Conservation (phyloP, 92 coral and sea anemone genomes). For the Virgularia gustaviana region DNA sequence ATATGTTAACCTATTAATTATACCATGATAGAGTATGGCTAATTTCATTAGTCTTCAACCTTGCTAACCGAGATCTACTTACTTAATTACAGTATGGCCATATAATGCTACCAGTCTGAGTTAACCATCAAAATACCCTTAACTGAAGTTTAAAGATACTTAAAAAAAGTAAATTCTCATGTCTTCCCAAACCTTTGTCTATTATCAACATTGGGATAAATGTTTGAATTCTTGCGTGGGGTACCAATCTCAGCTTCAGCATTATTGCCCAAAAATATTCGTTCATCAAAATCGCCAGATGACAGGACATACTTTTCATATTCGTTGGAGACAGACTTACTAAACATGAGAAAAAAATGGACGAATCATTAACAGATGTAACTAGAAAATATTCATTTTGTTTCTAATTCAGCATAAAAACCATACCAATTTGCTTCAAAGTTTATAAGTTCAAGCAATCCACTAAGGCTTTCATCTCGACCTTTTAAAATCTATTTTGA, state of each 20-base stretch:
- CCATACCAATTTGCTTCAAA: conserved; percentile 84
- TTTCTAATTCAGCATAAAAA: neutral
- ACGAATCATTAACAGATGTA: neutral
- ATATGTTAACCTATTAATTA: too few relatives aligned
- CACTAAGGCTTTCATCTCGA: conserved; percentile 69
- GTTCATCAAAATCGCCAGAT: conserved; percentile 96
- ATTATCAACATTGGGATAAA: conserved; percentile 65
- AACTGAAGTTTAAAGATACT: too few relatives aligned
- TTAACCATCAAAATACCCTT: too few relatives aligned
- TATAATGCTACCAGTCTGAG: too few relatives aligned
- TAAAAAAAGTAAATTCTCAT: too few relatives aligned
- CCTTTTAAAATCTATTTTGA: conserved; percentile 66
- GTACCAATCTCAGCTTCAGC: conserved; percentile 93
- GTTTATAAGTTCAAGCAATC: conserved; percentile 74
- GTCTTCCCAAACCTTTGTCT: conserved; percentile 79
- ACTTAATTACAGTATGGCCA: too few relatives aligned
- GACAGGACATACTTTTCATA: conserved; percentile 93
- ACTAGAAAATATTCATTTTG: neutral
- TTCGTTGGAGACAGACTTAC: conserved; percentile 68
- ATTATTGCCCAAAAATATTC: conserved; percentile 86
- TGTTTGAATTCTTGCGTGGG: conserved; percentile 72
- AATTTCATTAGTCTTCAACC: too few relatives aligned
- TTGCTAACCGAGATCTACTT: too few relatives aligned
- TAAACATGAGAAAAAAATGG: neutral
- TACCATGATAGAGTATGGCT: too few relatives aligned